These are phyloP conservation scores for Chloroclystis v-ata DNA, from an alignment of 2,888 invertebrate species.

Conservation along the genomic window DNA sequence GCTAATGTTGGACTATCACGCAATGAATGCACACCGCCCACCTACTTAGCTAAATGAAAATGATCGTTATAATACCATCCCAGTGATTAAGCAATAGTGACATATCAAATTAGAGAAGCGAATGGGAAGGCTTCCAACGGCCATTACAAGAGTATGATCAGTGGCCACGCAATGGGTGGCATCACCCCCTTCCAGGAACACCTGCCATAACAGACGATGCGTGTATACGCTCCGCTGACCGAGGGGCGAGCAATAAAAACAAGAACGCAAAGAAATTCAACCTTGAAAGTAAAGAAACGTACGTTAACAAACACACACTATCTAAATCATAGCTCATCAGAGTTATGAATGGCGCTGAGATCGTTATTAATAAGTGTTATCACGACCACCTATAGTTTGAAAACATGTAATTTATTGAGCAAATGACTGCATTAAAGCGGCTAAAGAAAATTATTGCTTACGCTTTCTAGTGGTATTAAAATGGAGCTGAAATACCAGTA, in stretches of 20 bases:
- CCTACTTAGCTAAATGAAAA: constrained; percentile 29
- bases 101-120: constrained; percentile 37
- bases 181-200: constrained; percentile 36
- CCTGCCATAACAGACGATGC: constrained; percentile 47
- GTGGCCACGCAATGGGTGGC: constrained; percentile 47
- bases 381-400: constrained; percentile 22
- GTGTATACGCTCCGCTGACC: constrained; percentile 40
- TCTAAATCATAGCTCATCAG: constrained; percentile 9
- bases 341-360: constrained; percentile 15
- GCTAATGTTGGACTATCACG: constrained; percentile 23
- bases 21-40: constrained; percentile 15
- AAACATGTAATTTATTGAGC: constrained; percentile 28
- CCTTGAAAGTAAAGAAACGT: constrained; percentile 35
- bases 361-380: constrained; percentile 25
- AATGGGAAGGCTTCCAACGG: constrained; percentile 39
- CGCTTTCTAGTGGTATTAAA: constrained; percentile 30
- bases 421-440: constrained; percentile 25
- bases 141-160: constrained; percentile 36
- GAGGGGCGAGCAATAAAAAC: constrained; percentile 36
- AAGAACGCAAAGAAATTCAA: constrained; percentile 30
- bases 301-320: constrained; percentile 15
- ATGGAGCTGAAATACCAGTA: constrained; percentile 20
- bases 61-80: constrained; percentile 21
- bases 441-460: constrained; percentile 24
- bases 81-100: constrained; percentile 29